Evolutionary conservation across 1,140 invertebrate species (phyloP).

Genomic region (Lethocerus indicus): DNA sequence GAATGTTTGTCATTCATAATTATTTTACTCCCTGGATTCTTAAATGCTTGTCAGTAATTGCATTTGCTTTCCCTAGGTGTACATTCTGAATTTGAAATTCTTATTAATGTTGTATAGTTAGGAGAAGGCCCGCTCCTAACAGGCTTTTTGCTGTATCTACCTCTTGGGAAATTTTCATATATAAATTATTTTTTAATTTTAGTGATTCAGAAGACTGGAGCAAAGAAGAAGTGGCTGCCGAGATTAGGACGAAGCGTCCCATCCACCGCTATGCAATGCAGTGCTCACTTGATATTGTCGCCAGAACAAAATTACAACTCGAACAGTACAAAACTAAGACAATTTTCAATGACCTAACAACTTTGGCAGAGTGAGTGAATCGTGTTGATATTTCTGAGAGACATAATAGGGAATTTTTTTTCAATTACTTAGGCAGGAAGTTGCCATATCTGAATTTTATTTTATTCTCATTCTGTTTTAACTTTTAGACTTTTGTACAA

Average conservation of each 20-base stretch:
- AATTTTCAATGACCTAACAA: background rate
- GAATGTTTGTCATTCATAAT: too few species aligned
- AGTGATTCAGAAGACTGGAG: constrained; percentile 7
- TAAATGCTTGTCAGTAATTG: too few species aligned
- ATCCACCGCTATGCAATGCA: constrained; percentile 7
- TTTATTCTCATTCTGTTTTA: background rate
- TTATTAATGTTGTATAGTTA: too few species aligned
- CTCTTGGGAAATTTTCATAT: background rate
- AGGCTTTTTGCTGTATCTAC: too few species aligned
- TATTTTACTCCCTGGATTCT: too few species aligned
- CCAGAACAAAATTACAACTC: background rate
- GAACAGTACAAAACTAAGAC: constrained; percentile 6
- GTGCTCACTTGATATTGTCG: background rate
- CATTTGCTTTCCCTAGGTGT: too few species aligned
- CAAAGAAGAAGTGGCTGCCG: background rate
- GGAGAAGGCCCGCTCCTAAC: too few species aligned
- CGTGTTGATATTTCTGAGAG: background rate
- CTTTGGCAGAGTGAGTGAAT: constrained; percentile 5
- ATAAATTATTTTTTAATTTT: background rate
- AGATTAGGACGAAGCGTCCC: background rate
- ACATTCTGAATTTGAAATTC: too few species aligned
- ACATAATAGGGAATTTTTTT: background rate
- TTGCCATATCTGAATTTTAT: background rate
- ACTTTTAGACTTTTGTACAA: constrained; percentile 15
- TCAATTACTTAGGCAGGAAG: too few species aligned